Evolutionary conservation across 2,797 vertebrate genomes (phyloP).

Genomic region (Danio aesculapii): DNA sequence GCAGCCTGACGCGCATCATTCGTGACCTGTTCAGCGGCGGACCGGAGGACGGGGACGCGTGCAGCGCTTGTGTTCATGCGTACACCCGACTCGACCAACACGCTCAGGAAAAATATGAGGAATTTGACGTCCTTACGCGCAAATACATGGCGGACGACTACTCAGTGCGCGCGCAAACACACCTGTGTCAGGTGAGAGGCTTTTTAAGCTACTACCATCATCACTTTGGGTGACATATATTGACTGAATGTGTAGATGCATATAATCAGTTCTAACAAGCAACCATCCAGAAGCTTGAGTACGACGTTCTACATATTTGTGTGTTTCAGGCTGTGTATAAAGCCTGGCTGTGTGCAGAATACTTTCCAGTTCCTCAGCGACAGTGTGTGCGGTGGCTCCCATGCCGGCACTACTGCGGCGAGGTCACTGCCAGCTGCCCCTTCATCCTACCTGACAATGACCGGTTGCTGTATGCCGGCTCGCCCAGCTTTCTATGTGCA

Average conservation of each 20-base stretch:
- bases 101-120: conserved; percentile 91
- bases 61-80: conserved; percentile 83
- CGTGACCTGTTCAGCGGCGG: conserved; percentile 73
- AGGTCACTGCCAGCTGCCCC: conserved; percentile 88
- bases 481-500: conserved; percentile 89
- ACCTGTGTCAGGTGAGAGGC: conserved; percentile 44
- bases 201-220: not conserved
- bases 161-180: conserved; percentile 81
- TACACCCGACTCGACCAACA: conserved; percentile 88
- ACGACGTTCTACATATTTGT: not conserved
- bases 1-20: conserved; percentile 82
- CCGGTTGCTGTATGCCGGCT: conserved; percentile 87
- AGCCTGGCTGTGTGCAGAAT: conserved; percentile 89
- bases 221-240: not conserved
- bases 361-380: conserved; percentile 87
- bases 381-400: conserved; percentile 86
- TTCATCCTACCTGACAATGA: conserved; percentile 89
- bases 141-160: conserved; percentile 86
- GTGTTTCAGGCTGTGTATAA: conserved; percentile 85
- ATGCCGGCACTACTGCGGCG: conserved; percentile 89
- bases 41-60: conserved; percentile 80
- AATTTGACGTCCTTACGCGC: conserved; percentile 86
- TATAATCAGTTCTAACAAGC: not conserved
- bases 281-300: not conserved
- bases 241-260: not conserved